A percentile compares a stretch with the other conserved stretches of the same genome.
Conservation (phyloP, 1,140 invertebrate species). For the Ephestia elutella region DNA sequence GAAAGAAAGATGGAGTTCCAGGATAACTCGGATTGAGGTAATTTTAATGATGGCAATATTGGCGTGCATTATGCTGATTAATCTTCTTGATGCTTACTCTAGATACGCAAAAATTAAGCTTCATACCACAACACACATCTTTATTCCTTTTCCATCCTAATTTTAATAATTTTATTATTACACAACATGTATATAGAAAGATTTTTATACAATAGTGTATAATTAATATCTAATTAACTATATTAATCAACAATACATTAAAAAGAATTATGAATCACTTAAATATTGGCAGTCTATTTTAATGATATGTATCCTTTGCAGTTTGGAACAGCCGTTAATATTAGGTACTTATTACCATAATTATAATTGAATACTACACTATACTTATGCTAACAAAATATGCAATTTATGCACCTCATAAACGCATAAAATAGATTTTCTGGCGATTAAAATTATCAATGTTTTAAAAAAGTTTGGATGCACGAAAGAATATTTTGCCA, state of each 20-base stretch:
- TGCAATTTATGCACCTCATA: slow-evolving; percentile 15
- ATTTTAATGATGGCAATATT: too few species aligned
- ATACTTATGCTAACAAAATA: slow-evolving; percentile 20
- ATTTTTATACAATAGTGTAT: slow-evolving; percentile 74
- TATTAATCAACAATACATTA: slow-evolving; percentile 70
- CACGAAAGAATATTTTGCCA: neutral
- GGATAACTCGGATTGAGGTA: too few species aligned
- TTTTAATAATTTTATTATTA: slow-evolving; percentile 66
- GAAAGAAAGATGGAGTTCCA: too few species aligned
- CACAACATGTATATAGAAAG: slow-evolving; percentile 74
- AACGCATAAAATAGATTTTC: neutral
- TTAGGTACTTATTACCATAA: slow-evolving; percentile 31
- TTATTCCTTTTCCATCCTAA: slow-evolving; percentile 52
- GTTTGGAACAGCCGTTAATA: slow-evolving; percentile 66
- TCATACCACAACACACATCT: slow-evolving; percentile 65
- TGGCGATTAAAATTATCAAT: neutral
- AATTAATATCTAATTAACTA: slow-evolving; percentile 62
- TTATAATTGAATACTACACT: slow-evolving; percentile 1
- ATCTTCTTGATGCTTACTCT: too few species aligned
- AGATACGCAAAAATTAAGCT: slow-evolving; percentile 15
- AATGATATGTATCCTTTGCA: slow-evolving; percentile 73
- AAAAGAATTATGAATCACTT: slow-evolving; percentile 70
- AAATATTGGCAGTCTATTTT: slow-evolving; percentile 70
- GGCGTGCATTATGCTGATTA: too few species aligned
- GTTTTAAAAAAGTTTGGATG: slow-evolving; percentile 6